These are phyloP conservation scores for Hemicrepidius hirtus DNA, from an alignment of 2,888 invertebrate species.

Conservation along the genomic window DNA sequence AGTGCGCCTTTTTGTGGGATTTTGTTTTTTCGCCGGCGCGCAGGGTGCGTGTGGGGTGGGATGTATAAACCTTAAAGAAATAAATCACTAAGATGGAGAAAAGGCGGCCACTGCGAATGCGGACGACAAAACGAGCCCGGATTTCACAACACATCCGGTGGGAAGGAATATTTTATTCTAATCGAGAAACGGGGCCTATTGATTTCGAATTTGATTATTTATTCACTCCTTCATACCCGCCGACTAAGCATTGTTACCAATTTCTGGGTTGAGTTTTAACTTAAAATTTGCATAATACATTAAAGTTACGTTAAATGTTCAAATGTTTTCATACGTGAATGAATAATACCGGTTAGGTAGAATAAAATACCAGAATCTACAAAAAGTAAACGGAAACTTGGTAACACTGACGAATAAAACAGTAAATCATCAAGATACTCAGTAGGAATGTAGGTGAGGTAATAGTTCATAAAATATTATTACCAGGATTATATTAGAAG, in stretches of 20 bases:
- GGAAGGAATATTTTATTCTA: slow-evolving; percentile 57
- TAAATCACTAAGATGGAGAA: slow-evolving; percentile 55
- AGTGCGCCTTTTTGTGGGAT: slow-evolving; percentile 36
- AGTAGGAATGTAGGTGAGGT: background rate
- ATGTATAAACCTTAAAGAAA: slow-evolving; percentile 44
- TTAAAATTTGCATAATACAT: background rate
- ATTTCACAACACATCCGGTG: slow-evolving; percentile 53
- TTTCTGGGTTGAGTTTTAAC: slow-evolving; percentile 6
- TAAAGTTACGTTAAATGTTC: background rate
- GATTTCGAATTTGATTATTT: slow-evolving; percentile 54
- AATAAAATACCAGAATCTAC: no score
- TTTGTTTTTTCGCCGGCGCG: slow-evolving; percentile 31
- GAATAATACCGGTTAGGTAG: background rate
- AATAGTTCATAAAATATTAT: background rate
- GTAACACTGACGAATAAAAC: no score
- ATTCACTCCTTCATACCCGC: slow-evolving; percentile 14
- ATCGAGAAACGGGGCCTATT: slow-evolving; percentile 52
- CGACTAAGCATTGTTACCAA: background rate
- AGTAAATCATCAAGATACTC: no score
- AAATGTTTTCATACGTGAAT: background rate
- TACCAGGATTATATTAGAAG: slow-evolving; percentile 7
- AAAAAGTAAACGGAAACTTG: no score
- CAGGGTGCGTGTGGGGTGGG: slow-evolving; percentile 31
- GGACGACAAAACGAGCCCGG: slow-evolving; percentile 54
- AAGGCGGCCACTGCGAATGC: slow-evolving; percentile 50